Conservation (phyloP, 2,797 vertebrate genomes). For the Lagodon rhomboides region DNA sequence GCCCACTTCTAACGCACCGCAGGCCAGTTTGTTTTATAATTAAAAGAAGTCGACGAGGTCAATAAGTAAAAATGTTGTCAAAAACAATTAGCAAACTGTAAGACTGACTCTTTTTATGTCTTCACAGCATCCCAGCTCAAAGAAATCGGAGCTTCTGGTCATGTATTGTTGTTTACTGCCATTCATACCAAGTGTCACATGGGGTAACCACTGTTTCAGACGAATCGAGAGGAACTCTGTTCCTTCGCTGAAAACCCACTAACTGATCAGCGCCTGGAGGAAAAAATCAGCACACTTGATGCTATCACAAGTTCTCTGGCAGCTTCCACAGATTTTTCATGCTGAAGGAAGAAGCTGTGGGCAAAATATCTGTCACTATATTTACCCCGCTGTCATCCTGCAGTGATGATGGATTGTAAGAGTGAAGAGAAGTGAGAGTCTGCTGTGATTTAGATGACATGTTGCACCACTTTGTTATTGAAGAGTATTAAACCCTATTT, state of each 20-base stretch:
- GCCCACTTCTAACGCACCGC: too few relatives aligned
- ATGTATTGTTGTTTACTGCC: neutral
- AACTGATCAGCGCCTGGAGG: conserved; percentile 28
- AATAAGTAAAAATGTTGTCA: too few relatives aligned
- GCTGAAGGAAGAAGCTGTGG: neutral
- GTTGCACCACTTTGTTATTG: neutral
- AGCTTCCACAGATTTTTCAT: neutral
- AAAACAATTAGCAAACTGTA: too few relatives aligned
- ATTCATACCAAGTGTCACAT: conserved; percentile 53
- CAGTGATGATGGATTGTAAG: neutral
- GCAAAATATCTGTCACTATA: neutral
- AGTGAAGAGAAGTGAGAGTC: neutral
- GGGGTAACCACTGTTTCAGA: conserved; percentile 36
- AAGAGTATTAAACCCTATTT: neutral
- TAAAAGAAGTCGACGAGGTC: too few relatives aligned
- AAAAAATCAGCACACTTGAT: conserved; percentile 25
- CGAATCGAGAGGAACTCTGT: conserved; percentile 16
- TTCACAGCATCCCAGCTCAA: too few relatives aligned
- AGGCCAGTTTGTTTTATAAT: too few relatives aligned
- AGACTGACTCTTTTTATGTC: too few relatives aligned
- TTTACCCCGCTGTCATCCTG: conserved; percentile 14
- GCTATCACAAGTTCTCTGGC: conserved; percentile 67
- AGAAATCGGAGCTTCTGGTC: neutral
- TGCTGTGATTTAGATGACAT: neutral
- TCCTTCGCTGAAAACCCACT: neutral